These are phyloP conservation scores for Adoxophyes honmai DNA, from an alignment of 1,140 invertebrate genomes.

Conservation along the genomic window DNA sequence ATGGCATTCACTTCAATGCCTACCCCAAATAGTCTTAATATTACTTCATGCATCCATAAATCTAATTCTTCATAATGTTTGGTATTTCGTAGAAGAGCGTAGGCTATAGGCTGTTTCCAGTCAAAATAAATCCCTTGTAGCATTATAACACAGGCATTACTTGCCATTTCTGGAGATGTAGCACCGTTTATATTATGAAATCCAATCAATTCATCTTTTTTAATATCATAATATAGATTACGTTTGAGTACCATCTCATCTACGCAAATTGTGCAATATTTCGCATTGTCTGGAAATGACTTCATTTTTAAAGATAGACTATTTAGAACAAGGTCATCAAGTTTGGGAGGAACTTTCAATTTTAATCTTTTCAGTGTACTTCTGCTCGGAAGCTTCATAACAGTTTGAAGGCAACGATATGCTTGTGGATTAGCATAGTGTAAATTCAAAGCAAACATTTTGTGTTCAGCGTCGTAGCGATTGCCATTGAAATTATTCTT, in stretches of 20 bases:
- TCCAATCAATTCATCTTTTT: constrained; percentile 29
- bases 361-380: not conserved
- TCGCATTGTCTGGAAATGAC: constrained; percentile 18
- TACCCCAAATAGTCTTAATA: constrained; percentile 24
- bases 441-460: constrained; percentile 19
- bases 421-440: constrained; percentile 19
- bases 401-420: not conserved
- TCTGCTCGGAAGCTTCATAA: no score
- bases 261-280: constrained; percentile 25
- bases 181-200: constrained; percentile 27
- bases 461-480: constrained; percentile 1
- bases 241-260: constrained; percentile 29
- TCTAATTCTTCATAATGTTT: constrained; percentile 24
- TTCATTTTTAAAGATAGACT: constrained; percentile 12
- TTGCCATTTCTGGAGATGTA: constrained; percentile 22
- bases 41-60: constrained; percentile 25
- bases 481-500: constrained; percentile 19
- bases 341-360: constrained; percentile 18
- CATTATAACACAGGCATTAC: constrained; percentile 27
- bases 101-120: constrained; percentile 36
- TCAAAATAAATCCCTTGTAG: constrained; percentile 25
- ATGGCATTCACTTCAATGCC: constrained; percentile 28
- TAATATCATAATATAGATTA: constrained; percentile 23
- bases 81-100: constrained; percentile 22
- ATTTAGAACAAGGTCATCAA: constrained; percentile 15